Evolutionary conservation across 2,888 invertebrate genomes (phyloP), one percentile per base, ranked within the genome.

Genomic region (Melanophora roralis): DNA sequence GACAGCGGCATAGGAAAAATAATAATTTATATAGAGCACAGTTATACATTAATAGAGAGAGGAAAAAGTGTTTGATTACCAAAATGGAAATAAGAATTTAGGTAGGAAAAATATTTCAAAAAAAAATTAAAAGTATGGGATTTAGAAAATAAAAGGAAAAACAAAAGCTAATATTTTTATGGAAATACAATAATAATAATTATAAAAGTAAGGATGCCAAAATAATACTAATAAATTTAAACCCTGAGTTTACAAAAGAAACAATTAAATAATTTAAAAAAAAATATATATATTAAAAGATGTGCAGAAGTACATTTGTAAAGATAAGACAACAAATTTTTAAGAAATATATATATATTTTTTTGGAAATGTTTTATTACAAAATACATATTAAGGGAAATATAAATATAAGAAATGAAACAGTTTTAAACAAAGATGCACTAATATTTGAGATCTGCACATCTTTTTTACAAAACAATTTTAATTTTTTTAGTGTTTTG

Each of bases 281-380:
- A 59, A 64, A 57, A 78, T 68, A 47, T 40, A 68, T 34, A 36
- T 40, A 40, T 60, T 62, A 76, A 82, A 82, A 83, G 82, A 82
- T 82, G 82, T 82, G 83, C 83, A 83, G 80, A 72, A 78, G 71
- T 79, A 77, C 74, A 79, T 38, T 65, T 45, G 36, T 59, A 11
- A n/a, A n/a, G n/a, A n/a, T 51, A 19, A 5, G 12, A n/a, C 3
- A 47, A 49, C 6, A 12, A 45, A 27, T 32, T 68, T 47, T 68
- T 45, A 45, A 40, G 45, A 34, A 62, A 76, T n/a, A 68, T 68
- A 68, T 53, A 55, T 51, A 43, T 21, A 9, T 43, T 59, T 72
- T 19, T 27, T 23, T 60, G 53, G 2, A 64, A 40, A 32, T 19
- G 19, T 40, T 36, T 38, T 23, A 8, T 27, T 27, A 27, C 27